These are phyloP conservation scores for Simalia tracyae DNA, from an alignment of 2,797 vertebrate species.

Conservation along the genomic window DNA sequence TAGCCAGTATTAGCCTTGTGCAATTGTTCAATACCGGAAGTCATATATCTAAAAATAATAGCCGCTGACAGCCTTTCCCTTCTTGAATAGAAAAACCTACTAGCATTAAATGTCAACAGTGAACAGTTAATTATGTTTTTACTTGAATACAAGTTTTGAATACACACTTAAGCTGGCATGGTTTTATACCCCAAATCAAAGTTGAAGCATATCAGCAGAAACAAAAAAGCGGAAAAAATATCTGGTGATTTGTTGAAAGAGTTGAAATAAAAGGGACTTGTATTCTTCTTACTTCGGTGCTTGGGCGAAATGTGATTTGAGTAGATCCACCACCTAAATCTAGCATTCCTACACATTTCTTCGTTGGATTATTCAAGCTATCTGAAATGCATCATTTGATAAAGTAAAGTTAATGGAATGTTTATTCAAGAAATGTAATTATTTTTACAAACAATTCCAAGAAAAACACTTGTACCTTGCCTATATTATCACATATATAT, in stretches of 20 bases:
- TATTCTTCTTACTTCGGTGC: slow-evolving; percentile 77
- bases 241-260: not conserved
- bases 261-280: not conserved
- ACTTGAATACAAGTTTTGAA: not conserved
- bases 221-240: not conserved
- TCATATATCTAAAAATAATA: not conserved
- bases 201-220: not conserved
- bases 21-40: not conserved
- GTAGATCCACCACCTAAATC: slow-evolving; percentile 94
- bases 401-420: slow-evolving; percentile 16
- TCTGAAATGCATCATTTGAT: slow-evolving; percentile 72
- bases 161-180: not conserved
- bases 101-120: not conserved
- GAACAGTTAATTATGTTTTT: not conserved
- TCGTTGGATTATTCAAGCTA: slow-evolving; percentile 73
- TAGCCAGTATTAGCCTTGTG: not conserved
- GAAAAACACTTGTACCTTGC: not conserved
- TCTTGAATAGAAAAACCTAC: not conserved
- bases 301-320: slow-evolving; percentile 92
- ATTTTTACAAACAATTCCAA: not conserved
- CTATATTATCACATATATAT: not conserved
- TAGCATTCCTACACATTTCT: slow-evolving; percentile 85
- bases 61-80: not conserved
- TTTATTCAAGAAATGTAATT: slow-evolving; percentile 9
- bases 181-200: not conserved